Evolutionary conservation across 2,888 invertebrate genomes (phyloP), one percentile per base, ranked within the genome.

Genomic region (Dicranocentrus wangi): DNA sequence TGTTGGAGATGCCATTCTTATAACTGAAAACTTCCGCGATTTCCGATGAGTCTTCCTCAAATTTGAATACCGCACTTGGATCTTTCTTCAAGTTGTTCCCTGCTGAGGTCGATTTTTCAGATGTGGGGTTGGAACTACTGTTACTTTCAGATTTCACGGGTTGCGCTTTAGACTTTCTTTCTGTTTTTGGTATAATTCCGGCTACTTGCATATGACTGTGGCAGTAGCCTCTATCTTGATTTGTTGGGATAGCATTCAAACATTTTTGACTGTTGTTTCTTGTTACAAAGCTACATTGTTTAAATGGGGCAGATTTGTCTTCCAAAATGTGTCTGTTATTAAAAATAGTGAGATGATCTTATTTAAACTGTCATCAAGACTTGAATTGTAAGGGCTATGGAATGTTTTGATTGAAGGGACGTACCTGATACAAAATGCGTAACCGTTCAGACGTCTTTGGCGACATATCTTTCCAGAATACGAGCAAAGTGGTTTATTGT

Each of bases 321-420:
- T 90, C 89, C 81, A 91, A 87, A 83, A 91, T 90, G 86, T 91
- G 90, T 28, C 90, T 70, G 89, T 88, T 17, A n/a, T n/a, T n/a
- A n/a, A 81, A 61, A 17, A 23, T 21, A 17, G 21, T 15, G 32
- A 13, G 8, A 60, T 5, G n/a, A 17, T 19, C 7, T 25, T 23
- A 60, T 60, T 23, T 10, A 27, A n/a, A n/a, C n/a, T n/a, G n/a
- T n/a, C n/a, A n/a, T n/a, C n/a, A n/a, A n/a, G n/a, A n/a, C n/a
- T n/a, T n/a, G n/a, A n/a, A n/a, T n/a, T n/a, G n/a, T n/a, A n/a
- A n/a, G n/a, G n/a, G n/a, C n/a, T n/a, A n/a, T n/a, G n/a, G n/a
- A n/a, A n/a, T n/a, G n/a, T n/a, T n/a, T n/a, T n/a, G n/a, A n/a
- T n/a, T n/a, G n/a, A 39, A 39, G 7, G 7, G 13, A 39, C 39